A percentile compares a stretch with the other conserved stretches of the same genome.
These are phyloP conservation scores for Nansenia antarctica DNA, from an alignment of 2,113 vertebrate species.

Conservation along the genomic window DNA sequence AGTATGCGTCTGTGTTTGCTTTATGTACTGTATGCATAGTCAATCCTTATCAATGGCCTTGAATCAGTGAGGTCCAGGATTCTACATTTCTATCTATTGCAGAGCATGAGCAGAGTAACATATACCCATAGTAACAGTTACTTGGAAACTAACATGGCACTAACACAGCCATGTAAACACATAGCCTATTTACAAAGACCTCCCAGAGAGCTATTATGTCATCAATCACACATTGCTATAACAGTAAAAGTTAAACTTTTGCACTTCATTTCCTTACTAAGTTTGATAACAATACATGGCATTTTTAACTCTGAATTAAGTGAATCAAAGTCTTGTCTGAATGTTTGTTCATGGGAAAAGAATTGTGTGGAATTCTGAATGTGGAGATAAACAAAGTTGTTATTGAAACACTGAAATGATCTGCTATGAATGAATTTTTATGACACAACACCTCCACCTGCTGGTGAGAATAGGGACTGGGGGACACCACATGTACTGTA, in stretches of 20 bases:
- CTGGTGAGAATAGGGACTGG: constrained; percentile 21
- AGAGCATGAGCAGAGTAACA: constrained; percentile 4
- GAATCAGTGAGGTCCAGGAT: too few relatives aligned
- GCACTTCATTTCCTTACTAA: neutral
- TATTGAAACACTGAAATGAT: neutral
- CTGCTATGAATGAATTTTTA: constrained; percentile 52
- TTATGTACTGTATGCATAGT: too few relatives aligned
- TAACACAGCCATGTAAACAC: constrained; percentile 21
- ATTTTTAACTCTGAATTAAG: neutral
- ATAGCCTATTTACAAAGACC: constrained; percentile 13
- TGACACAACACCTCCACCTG: constrained; percentile 49
- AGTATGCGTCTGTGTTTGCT: neutral
- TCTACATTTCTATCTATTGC: neutral
- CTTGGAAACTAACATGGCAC: constrained; percentile 36
- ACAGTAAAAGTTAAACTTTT: neutral
- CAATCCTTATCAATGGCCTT: too few relatives aligned
- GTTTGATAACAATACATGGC: neutral
- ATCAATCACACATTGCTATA: neutral
- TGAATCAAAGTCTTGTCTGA: neutral
- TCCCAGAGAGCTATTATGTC: constrained; percentile 4
- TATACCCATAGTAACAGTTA: constrained; percentile 53
- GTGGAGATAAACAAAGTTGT: neutral
- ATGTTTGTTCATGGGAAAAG: neutral
- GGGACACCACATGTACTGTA: too few relatives aligned
- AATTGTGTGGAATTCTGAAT: neutral